phyloP scores from a whole-genome alignment of 2,113 vertebrate species.

The Saccopteryx leptura region DNA sequence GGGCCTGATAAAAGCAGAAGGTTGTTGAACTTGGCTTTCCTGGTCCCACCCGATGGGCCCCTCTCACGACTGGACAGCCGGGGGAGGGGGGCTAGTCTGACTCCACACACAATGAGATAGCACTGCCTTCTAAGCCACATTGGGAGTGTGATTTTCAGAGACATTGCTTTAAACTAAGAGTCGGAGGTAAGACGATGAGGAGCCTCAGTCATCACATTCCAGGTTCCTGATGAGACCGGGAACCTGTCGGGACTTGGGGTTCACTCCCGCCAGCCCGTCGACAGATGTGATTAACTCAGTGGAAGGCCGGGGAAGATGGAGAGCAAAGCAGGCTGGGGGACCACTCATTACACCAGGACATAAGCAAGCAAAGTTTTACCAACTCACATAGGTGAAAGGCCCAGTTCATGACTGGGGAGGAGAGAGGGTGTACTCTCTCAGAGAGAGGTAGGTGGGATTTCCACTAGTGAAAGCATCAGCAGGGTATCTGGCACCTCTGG shows the following conservation, averaged over 20 bases:
- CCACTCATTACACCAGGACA: too few relatives aligned
- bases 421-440: neutral
- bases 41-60: neutral
- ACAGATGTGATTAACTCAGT: neutral
- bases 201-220: neutral
- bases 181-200: neutral
- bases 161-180: neutral
- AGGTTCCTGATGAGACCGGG: neutral
- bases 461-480: rapidly evolving
- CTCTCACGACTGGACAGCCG: neutral
- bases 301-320: neutral
- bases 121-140: too few relatives aligned
- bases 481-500: too few relatives aligned
- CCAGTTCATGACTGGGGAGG: neutral
- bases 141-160: neutral
- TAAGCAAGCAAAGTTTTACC: neutral
- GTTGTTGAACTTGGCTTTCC: neutral
- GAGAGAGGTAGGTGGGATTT: neutral
- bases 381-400: neutral
- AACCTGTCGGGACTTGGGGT: rapidly evolving
- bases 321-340: neutral
- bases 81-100: neutral
- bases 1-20: neutral
- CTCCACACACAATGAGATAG: rapidly evolving
- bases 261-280: rapidly evolving